Conservation (phyloP, 1,140 invertebrate species). For the Monochamus saltuarius region DNA sequence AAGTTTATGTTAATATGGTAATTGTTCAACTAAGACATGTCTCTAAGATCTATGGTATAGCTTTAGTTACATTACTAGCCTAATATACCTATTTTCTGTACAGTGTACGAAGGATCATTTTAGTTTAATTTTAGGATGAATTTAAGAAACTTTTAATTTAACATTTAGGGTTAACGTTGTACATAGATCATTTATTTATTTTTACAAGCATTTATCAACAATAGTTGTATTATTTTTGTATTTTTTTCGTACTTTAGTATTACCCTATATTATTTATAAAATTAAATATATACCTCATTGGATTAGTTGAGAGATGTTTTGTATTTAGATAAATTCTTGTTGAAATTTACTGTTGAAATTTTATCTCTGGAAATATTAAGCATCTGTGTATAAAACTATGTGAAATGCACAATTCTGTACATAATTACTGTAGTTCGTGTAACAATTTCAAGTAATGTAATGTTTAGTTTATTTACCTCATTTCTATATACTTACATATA, state of each 20-base stretch:
- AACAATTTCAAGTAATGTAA: conserved; percentile 7
- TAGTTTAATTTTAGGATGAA: conserved; percentile 17
- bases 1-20: too few species aligned
- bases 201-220: conserved; percentile 25
- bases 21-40: too few species aligned
- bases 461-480: conserved; percentile 18
- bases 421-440: conserved; percentile 16
- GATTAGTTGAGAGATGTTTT: conserved; percentile 21
- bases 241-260: conserved; percentile 12
- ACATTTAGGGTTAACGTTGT: conserved; percentile 1
- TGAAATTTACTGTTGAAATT: conserved; percentile 39
- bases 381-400: conserved; percentile 10
- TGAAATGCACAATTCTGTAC: conserved; percentile 20
- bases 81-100: conserved; percentile 14
- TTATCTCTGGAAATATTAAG: conserved; percentile 18
- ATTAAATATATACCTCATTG: conserved; percentile 15
- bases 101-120: conserved; percentile 17
- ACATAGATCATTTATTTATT: conserved; percentile 25
- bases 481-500: conserved; percentile 13
- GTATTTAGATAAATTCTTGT: conserved; percentile 35
- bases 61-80: conserved; percentile 3
- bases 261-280: conserved; percentile 12
- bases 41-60: conserved; percentile 12
- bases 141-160: conserved; percentile 12
- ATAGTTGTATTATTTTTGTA: conserved; percentile 25